phyloP scores from a whole-genome alignment of 2,113 vertebrate genomes.

The Ictalurus punctatus region DNA sequence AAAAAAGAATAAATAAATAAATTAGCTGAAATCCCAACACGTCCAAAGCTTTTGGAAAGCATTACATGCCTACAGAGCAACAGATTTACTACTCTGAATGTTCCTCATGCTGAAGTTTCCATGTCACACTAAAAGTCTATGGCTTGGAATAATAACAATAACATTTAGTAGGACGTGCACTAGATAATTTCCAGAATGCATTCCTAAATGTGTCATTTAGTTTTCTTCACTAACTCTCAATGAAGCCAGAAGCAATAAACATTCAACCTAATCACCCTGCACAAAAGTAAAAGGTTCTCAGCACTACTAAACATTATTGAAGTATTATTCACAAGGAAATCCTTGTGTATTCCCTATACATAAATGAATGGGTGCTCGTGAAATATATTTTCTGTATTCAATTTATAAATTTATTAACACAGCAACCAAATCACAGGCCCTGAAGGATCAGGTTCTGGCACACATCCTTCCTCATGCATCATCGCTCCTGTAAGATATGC shows the following conservation, averaged over 20 bases:
- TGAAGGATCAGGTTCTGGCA: not conserved
- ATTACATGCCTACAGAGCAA: not conserved
- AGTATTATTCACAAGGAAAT: not conserved
- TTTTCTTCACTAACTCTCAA: not conserved
- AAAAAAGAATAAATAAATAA: not conserved
- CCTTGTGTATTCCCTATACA: not conserved
- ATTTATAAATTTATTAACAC: not conserved
- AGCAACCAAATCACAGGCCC: not conserved
- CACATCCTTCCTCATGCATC: not conserved
- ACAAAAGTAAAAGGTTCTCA: not conserved
- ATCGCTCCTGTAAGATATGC: not conserved
- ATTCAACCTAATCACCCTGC: not conserved
- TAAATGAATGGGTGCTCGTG: not conserved
- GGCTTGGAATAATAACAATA: constrained; percentile 28
- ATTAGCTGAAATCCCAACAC: not conserved
- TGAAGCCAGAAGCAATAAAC: constrained; percentile 6
- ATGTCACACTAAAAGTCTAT: constrained; percentile 17
- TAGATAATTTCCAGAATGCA: not conserved
- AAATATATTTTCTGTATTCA: not conserved
- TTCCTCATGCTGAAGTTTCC: not conserved
- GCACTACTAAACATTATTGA: not conserved
- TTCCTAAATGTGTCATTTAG: not conserved
- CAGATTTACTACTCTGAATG: constrained; percentile 17
- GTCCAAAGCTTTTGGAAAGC: not conserved
- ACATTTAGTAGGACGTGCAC: constrained; percentile 4